These are phyloP conservation scores for Manacus vitellinus DNA, from an alignment of 2,113 vertebrate genomes.

Conservation along the genomic window DNA sequence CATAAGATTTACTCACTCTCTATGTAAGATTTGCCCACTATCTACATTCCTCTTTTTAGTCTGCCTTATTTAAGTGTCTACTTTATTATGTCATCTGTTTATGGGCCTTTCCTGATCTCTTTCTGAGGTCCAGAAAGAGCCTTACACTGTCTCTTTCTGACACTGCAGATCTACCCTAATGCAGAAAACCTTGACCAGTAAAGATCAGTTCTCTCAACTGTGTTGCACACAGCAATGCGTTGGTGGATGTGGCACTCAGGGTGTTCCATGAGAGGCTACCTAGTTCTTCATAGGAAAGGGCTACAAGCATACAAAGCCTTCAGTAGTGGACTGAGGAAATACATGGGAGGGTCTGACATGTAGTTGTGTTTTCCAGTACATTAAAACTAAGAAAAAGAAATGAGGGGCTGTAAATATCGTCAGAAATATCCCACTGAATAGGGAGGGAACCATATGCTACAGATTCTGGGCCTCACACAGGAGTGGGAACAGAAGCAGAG, in stretches of 20 bases:
- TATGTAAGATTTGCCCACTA: neutral
- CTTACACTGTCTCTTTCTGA: neutral
- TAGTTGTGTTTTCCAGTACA: neutral
- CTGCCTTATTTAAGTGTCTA: neutral
- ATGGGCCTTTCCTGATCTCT: neutral
- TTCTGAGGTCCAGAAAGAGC: neutral
- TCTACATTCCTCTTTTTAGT: neutral
- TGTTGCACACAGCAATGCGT: fast-evolving
- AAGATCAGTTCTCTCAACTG: neutral
- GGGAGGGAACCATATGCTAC: neutral
- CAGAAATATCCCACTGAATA: neutral
- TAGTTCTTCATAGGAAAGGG: neutral
- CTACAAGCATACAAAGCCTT: neutral
- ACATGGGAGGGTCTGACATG: neutral
- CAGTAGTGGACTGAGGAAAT: neutral
- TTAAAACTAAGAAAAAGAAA: neutral
- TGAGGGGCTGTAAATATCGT: neutral
- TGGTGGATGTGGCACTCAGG: neutral
- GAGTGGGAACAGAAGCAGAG: neutral
- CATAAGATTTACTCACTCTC: fast-evolving
- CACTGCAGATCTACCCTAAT: fast-evolving
- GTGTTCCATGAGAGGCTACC: neutral
- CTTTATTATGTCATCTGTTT: neutral
- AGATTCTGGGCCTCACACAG: neutral
- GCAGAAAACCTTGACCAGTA: neutral